These are phyloP conservation scores for Medauroidea extradentata DNA, from an alignment of 1,140 invertebrate species.

Conservation along the genomic window DNA sequence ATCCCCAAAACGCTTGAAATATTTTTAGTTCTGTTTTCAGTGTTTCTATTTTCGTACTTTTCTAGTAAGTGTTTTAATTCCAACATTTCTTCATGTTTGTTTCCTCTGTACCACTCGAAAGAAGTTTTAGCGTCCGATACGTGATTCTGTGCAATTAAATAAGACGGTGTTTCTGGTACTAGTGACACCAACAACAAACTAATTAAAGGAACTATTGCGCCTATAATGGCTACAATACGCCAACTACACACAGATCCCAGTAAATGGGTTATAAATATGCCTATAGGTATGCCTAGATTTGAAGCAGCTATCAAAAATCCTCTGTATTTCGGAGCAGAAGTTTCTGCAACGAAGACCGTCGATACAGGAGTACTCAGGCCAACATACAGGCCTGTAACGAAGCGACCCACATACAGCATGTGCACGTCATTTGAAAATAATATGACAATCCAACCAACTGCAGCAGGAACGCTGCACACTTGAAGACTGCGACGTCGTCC, in stretches of 20 bases:
- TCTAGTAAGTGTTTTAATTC: not conserved
- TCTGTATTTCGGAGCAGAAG: constrained; percentile 50
- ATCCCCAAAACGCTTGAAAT: not conserved
- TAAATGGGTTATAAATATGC: constrained; percentile 51
- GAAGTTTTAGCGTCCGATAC: constrained; percentile 46
- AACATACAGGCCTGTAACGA: constrained; percentile 58
- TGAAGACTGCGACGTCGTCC: constrained; percentile 60
- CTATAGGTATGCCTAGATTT: constrained; percentile 50
- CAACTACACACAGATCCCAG: constrained; percentile 57
- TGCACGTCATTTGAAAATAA: constrained; percentile 45
- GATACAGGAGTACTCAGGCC: constrained; percentile 48
- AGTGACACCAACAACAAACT: constrained; percentile 45
- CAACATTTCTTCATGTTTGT: constrained; percentile 23
- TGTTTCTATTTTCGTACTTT: not conserved
- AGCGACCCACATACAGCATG: constrained; percentile 57
- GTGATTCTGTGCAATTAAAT: constrained; percentile 54
- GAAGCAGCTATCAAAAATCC: constrained; percentile 53
- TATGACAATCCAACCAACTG: constrained; percentile 64
- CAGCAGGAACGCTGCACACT: constrained; percentile 54
- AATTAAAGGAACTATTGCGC: constrained; percentile 47
- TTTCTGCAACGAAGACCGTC: constrained; percentile 49
- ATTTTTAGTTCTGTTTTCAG: not conserved
- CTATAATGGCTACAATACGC: constrained; percentile 52
- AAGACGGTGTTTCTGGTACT: constrained; percentile 67
- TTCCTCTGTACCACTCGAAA: constrained; percentile 42